A percentile compares a stretch with the other conserved stretches of the same genome.
Evolutionary conservation across 2,113 vertebrate species (phyloP).

Genomic region (Phrynosoma platyrhinos): DNA sequence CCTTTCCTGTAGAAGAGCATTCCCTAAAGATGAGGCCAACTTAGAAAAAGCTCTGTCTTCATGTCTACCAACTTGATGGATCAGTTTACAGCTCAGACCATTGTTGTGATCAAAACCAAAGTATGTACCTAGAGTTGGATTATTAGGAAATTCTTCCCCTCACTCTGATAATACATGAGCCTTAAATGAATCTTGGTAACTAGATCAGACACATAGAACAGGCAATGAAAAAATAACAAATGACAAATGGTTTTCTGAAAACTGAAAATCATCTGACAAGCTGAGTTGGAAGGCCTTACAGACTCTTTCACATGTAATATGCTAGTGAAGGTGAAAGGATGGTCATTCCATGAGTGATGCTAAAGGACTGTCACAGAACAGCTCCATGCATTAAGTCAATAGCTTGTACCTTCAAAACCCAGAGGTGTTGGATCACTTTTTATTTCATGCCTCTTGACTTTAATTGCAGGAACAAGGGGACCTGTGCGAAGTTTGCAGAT

Average conservation of each 20-base stretch:
- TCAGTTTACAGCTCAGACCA: not conserved
- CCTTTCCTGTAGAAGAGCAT: not conserved
- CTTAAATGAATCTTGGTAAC: conserved; percentile 8
- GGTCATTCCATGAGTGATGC: conserved; percentile 39
- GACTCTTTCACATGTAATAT: not conserved
- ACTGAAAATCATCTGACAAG: not conserved
- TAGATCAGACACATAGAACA: not conserved
- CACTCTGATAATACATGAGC: not conserved
- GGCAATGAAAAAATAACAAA: not conserved
- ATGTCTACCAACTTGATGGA: not conserved
- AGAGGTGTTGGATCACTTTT: conserved; percentile 93
- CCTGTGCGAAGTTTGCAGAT: conserved; percentile 81
- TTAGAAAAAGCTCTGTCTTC: not conserved
- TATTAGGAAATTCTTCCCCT: not conserved
- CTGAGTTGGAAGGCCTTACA: not conserved
- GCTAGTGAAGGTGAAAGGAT: conserved; percentile 42
- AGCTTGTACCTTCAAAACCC: conserved; percentile 91
- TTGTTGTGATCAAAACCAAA: not conserved
- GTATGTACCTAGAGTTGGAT: not conserved
- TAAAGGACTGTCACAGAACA: not conserved
- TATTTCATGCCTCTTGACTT: conserved; percentile 94
- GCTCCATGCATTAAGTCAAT: conserved; percentile 69
- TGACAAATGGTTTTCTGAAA: conserved; percentile 19
- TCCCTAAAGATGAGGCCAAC: not conserved
- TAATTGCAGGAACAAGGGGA: conserved; percentile 87